These are phyloP conservation scores for Lethocerus indicus DNA, from an alignment of 1,140 invertebrate genomes.

Conservation along the genomic window DNA sequence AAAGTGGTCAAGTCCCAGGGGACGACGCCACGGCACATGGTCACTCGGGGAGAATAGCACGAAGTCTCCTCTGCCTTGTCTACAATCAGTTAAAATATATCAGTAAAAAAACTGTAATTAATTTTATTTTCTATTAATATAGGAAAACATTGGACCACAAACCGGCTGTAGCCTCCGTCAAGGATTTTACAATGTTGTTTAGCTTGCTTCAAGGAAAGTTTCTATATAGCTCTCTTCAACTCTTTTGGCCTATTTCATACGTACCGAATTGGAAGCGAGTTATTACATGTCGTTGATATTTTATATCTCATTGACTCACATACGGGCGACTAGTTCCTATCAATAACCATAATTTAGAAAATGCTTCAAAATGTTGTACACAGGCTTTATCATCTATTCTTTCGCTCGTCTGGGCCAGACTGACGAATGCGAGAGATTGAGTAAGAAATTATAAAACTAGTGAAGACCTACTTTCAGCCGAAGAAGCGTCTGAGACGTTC, in stretches of 20 bases:
- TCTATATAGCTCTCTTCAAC: not conserved
- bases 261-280: no score
- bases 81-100: not conserved
- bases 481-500: not conserved
- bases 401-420: no score
- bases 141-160: not conserved
- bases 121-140: not conserved
- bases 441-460: no score
- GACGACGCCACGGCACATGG: slow-evolving; percentile 34
- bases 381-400: no score
- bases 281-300: no score
- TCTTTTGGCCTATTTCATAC: not conserved
- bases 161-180: not conserved
- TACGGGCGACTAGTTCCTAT: no score
- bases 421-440: no score
- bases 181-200: no score
- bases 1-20: slow-evolving; percentile 40
- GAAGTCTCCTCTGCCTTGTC: not conserved
- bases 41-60: slow-evolving; percentile 16
- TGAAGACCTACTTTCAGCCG: not conserved
- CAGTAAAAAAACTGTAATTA: not conserved
- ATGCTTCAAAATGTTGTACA: no score
- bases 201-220: no score
- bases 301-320: no score
- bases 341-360: no score